Conservation (phyloP, 2,113 vertebrate species). For the Coturnix japonica region DNA sequence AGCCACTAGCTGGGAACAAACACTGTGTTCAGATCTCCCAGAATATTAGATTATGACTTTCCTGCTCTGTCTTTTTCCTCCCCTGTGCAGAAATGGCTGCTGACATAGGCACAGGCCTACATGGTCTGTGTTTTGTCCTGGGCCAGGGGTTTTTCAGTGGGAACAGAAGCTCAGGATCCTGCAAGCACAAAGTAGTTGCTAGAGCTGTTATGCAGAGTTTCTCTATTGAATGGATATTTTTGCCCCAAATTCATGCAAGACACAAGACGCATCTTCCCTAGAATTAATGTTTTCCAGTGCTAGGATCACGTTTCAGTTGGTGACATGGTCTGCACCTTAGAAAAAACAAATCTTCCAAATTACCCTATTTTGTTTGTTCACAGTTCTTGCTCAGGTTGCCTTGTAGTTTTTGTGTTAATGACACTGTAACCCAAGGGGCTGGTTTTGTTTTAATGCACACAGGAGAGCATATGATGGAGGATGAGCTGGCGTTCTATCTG, state of each 20-base stretch:
- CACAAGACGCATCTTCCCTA: not conserved
- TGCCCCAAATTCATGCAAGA: not conserved
- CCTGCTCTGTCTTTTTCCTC: not conserved
- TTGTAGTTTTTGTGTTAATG: not conserved
- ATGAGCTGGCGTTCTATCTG: slow-evolving; percentile 86
- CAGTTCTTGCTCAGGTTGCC: not conserved
- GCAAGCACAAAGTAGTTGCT: not conserved
- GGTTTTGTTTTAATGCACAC: not conserved
- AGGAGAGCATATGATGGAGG: slow-evolving; percentile 92
- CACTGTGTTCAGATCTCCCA: not conserved
- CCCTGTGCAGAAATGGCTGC: not conserved
- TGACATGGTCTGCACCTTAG: rapidly evolving
- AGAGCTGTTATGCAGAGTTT: not conserved
- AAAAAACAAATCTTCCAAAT: not conserved
- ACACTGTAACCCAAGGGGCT: not conserved
- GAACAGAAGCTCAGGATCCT: not conserved
- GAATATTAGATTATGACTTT: not conserved
- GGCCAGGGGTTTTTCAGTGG: not conserved
- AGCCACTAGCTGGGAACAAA: not conserved
- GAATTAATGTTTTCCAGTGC: not conserved
- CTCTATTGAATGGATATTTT: not conserved
- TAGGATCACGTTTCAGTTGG: rapidly evolving
- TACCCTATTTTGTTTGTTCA: not conserved
- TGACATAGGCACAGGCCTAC: rapidly evolving
- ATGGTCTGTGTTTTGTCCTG: not conserved